Evolutionary conservation across 2,113 vertebrate species (phyloP), one percentile per base, ranked within the genome.

Genomic region (Thomomys bottae): DNA sequence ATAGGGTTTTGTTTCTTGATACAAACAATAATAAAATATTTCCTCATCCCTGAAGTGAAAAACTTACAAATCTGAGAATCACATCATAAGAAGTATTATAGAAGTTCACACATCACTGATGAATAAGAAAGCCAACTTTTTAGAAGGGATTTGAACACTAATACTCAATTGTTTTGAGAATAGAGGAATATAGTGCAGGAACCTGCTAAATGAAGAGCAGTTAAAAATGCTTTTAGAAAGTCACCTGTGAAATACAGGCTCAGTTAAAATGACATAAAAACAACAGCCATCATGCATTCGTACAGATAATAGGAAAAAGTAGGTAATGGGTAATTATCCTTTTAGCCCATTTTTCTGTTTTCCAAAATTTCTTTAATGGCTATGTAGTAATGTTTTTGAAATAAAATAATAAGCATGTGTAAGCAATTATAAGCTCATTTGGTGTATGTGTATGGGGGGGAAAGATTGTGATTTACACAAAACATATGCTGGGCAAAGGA

Each of bases 361-460:
- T 87, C 59, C n/a, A 72, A 83, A 77, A 83, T 85, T 81, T 94
- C 88, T 68, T 90, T 92, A 90, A 96, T 88, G 79, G 67, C 30
- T n/a, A 34, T 61, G 14, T 82, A 95, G 63, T 90, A 87, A 88
- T 92, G 90, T 73, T 90, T 42, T 93, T 87, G 68, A 79, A 95
- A 78, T 92, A 79, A 95, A 94, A 92, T 93, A 94, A 90, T 93
- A 96, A 95, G 42, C 90, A 90, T 73, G 81, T 95, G 93, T 77
- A 90, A 94, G 34, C 84, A 90, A 95, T 95, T 93, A 95, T 88
- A 96, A 95, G 45, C 81, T 96, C 84, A 93, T 96, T 91, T 94
- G 64, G 92, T 78, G 77, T n/a, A n/a, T n/a, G n/a, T n/a, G n/a
- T n/a, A n/a, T n/a, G 72, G 61, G 36, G 76, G 91, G 75, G 88